These are phyloP conservation scores for Neocloeon triangulifer DNA, from an alignment of 1,140 invertebrate species.

Conservation along the genomic window DNA sequence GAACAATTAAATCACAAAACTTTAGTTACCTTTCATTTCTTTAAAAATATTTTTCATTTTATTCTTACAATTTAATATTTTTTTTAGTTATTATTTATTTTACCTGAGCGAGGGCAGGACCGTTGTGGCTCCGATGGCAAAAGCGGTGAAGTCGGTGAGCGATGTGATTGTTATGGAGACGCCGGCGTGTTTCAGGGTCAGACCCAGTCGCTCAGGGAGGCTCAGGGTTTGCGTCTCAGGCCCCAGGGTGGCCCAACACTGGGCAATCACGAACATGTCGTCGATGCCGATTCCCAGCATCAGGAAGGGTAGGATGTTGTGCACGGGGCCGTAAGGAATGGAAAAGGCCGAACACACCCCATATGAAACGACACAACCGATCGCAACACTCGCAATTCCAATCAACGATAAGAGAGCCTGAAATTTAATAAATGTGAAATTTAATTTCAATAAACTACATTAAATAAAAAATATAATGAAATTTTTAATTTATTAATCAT, in stretches of 20 bases:
- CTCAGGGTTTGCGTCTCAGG: slow-evolving; percentile 10
- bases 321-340: slow-evolving; percentile 56
- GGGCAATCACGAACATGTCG: slow-evolving; percentile 62
- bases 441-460: slow-evolving; percentile 1
- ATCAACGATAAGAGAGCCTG: slow-evolving; percentile 31
- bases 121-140: slow-evolving; percentile 43
- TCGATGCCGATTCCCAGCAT: slow-evolving; percentile 59
- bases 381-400: slow-evolving; percentile 45
- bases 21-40: no score
- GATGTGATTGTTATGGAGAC: slow-evolving; percentile 66
- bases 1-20: slow-evolving; percentile 3
- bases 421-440: slow-evolving; percentile 8
- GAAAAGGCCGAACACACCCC: slow-evolving; percentile 48
- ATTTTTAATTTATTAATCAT: no score
- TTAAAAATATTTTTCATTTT: slow-evolving; percentile 4
- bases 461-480: no score
- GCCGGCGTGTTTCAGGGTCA: slow-evolving; percentile 52
- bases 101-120: no score
- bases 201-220: slow-evolving; percentile 32
- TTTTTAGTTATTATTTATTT: slow-evolving; percentile 1
- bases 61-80: neutral
- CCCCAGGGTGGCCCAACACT: slow-evolving; percentile 28
- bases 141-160: slow-evolving; percentile 58
- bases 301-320: slow-evolving; percentile 58
- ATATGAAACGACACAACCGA: slow-evolving; percentile 47